phyloP scores from a whole-genome alignment of 2,113 vertebrate species.

The Datnioides undecimradiatus region DNA sequence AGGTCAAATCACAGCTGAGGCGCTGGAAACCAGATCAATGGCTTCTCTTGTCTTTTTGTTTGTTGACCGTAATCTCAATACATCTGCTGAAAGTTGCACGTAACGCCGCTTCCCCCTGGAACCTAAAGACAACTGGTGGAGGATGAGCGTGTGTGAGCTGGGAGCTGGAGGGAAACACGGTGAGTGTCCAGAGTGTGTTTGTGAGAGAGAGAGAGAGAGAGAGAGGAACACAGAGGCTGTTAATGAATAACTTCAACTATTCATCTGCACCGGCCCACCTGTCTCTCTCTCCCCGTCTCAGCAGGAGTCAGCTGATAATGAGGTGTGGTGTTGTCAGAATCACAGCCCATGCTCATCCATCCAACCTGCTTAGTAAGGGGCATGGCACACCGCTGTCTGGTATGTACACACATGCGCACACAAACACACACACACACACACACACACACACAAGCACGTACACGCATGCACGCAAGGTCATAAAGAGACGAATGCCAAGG shows the following conservation, averaged over 20 bases:
- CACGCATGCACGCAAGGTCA: conserved; percentile 56
- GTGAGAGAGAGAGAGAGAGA: not conserved
- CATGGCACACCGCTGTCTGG: conserved; percentile 27
- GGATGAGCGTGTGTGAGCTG: not conserved
- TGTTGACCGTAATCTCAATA: not conserved
- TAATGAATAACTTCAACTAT: conserved; percentile 68
- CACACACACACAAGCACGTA: conserved; percentile 2
- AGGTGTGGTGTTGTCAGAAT: conserved; percentile 75
- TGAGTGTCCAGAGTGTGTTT: not conserved
- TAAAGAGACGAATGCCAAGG: conserved; percentile 25
- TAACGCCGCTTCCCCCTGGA: not conserved
- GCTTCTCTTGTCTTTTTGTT: not conserved
- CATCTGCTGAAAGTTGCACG: not conserved
- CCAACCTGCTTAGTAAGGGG: conserved; percentile 74
- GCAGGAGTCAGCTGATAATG: conserved; percentile 76
- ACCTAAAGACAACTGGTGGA: not conserved
- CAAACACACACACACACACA: conserved; percentile 1
- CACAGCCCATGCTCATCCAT: conserved; percentile 71
- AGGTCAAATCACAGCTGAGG: not conserved
- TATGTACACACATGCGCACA: not conserved
- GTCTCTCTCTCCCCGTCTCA: conserved; percentile 50
- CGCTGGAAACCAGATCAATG: not conserved
- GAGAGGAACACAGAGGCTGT: conserved; percentile 50
- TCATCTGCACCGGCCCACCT: conserved; percentile 40
- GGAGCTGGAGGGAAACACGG: not conserved